Percentiles rank a stretch among this genome's conserved stretches.
phyloP scores from a whole-genome alignment of 2,113 vertebrate genomes.

The Alosa alosa region DNA sequence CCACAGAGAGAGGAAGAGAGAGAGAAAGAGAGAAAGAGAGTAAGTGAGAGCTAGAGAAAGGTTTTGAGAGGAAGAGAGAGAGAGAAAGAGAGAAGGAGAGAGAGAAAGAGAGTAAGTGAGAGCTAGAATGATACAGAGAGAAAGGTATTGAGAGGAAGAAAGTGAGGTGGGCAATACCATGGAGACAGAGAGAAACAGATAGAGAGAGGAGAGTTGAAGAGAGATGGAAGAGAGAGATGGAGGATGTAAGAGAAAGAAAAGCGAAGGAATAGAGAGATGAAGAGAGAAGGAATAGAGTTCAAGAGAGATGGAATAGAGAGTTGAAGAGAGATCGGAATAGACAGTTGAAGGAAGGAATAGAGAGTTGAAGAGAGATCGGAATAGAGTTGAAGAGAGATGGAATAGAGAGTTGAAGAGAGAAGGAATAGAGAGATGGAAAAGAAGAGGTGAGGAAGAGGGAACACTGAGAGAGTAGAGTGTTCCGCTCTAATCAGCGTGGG shows the following conservation, averaged over 20 bases:
- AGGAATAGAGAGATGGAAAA: neutral
- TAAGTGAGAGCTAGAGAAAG: neutral
- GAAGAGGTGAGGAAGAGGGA: neutral
- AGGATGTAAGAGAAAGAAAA: neutral
- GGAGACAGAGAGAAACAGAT: neutral
- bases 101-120: slow-evolving; percentile 6
- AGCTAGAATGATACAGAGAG: neutral
- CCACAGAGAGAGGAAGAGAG: slow-evolving; percentile 15
- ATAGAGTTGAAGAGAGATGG: neutral
- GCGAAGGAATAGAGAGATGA: neutral
- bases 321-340: too few species aligned
- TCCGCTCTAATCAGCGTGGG: neutral
- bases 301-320: neutral
- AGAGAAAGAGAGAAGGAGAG: neutral
- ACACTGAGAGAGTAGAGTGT: neutral
- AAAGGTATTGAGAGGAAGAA: neutral
- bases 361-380: neutral
- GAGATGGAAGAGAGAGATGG: neutral
- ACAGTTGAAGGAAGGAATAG: too few species aligned
- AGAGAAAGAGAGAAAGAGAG: slow-evolving; percentile 9
- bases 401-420: neutral
- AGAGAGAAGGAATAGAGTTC: neutral
- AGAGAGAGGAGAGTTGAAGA: neutral
- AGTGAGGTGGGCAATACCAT: neutral
- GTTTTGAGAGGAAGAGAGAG: neutral